Base-by-base conservation (phyloP, 2,113 vertebrate genomes). In the Bombycilla garrulus region DNA sequence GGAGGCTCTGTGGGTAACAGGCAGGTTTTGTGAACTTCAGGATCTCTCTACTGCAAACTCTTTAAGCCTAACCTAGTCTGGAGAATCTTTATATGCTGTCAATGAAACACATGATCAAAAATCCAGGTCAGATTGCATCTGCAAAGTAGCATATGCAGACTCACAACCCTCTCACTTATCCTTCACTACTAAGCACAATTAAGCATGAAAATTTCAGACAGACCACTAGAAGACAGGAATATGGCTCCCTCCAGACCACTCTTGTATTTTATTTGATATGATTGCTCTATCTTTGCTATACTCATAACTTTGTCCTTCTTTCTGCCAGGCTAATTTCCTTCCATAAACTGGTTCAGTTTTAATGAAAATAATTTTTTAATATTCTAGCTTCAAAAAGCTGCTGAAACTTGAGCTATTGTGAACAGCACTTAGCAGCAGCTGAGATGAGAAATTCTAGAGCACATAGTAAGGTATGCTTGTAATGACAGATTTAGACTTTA, bases 241-340 rank as follows among this genome's bases (percentile, higher is more conserved):
- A 73, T 15, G 3, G 8, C 33, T 83, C 22, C 23, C 29, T 73
- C 47, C 20, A 83, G 42, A 66, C 19, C 10, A 70, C 15, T 38
- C 45, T 36, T 1, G 0, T 23, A 36, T 44, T 72, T 82, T 57
- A 57, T 35, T 65, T 28, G 0, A 22, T 29, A 64, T 12, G 10
- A 77, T 51, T 82, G 13, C 38, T 5, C 21, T 45, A 7, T 48
- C 47, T 45, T 73, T 35, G 24, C 31, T 58, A 47, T 9, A 18
- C 22, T 71, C 10, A 38, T 47, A 5, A 47, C 18, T 57, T 45
- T 29, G 20, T 88, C 33, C 23, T 92, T 73, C 51, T n/a, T 92
- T 73, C 51, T n/a, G 56, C 51, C 58, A 58, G 8, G 12, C 20
- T 61, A 8, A 73, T 23, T 77, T 83, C 35, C 42, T 86, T 73